Percentiles rank a stretch among this genome's conserved stretches.
phyloP scores from a whole-genome alignment of 2,888 invertebrate genomes.

The Amiota minor region DNA sequence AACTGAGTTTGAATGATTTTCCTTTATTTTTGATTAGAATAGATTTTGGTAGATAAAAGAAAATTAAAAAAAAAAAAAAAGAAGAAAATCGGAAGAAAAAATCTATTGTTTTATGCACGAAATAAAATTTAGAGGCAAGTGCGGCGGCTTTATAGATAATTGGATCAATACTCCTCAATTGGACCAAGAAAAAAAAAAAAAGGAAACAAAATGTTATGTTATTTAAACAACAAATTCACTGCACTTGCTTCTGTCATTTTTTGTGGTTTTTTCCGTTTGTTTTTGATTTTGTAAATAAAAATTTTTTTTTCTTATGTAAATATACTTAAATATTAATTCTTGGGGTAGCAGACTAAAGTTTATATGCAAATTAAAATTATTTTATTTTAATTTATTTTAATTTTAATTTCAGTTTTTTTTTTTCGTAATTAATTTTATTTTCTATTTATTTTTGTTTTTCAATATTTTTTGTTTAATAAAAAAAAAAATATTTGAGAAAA shows the following conservation, averaged over 20 bases:
- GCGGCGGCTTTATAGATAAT: too few species aligned
- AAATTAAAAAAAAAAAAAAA: too few species aligned
- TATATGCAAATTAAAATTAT: conserved; percentile 56
- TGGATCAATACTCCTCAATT: too few species aligned
- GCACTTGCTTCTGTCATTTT: conserved; percentile 30
- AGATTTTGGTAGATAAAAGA: too few species aligned
- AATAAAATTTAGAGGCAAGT: too few species aligned
- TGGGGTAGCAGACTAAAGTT: conserved; percentile 74
- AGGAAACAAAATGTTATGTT: neutral
- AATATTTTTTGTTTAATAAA: conserved; percentile 37
- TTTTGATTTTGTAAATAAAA: conserved; percentile 46
- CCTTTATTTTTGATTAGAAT: conserved; percentile 1
- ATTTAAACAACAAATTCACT: neutral
- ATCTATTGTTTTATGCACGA: too few species aligned
- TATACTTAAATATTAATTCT: conserved; percentile 42
- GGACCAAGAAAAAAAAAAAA: neutral
- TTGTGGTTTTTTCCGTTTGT: conserved; percentile 34
- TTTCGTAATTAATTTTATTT: conserved; percentile 40
- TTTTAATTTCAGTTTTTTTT: conserved; percentile 48
- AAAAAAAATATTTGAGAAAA: conserved; percentile 19
- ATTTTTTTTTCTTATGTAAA: too few species aligned
- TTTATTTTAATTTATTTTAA: conserved; percentile 46
- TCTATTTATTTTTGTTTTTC: conserved; percentile 50
- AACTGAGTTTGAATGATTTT: conserved; percentile 8
- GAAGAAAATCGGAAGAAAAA: too few species aligned